phyloP scores from a whole-genome alignment of 1,140 invertebrate genomes.

The Metopolophium dirhodum region DNA sequence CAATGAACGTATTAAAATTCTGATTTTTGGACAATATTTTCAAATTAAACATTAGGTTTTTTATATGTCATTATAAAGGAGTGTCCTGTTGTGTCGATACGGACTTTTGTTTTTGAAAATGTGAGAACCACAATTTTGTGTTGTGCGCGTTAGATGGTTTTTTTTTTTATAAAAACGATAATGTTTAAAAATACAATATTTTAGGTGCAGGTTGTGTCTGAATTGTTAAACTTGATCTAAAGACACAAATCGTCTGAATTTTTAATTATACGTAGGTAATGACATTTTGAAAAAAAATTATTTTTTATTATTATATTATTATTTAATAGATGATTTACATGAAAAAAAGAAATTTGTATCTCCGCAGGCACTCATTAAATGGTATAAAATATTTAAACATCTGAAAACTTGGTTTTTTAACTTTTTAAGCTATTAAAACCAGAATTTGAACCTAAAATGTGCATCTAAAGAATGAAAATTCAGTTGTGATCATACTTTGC shows the following conservation, averaged over 20 bases:
- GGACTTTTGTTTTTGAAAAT: background rate
- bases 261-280: background rate
- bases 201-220: background rate
- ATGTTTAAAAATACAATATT: background rate
- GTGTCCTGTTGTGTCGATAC: background rate
- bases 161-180: background rate
- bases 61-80: background rate
- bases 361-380: background rate
- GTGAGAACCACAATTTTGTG: background rate
- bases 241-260: too few relatives aligned
- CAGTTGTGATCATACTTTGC: background rate
- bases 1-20: background rate
- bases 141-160: background rate
- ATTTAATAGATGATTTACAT: background rate
- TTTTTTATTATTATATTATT: background rate
- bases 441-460: background rate
- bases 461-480: background rate
- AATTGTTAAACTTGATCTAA: background rate
- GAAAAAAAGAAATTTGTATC: background rate
- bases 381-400: background rate
- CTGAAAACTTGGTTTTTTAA: background rate
- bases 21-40: background rate
- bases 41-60: background rate
- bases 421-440: background rate
- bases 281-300: background rate